Percentiles rank a stretch among this genome's conserved stretches.
Evolutionary conservation across 2,113 vertebrate genomes (phyloP).

Genomic region (Menidia beryllina): DNA sequence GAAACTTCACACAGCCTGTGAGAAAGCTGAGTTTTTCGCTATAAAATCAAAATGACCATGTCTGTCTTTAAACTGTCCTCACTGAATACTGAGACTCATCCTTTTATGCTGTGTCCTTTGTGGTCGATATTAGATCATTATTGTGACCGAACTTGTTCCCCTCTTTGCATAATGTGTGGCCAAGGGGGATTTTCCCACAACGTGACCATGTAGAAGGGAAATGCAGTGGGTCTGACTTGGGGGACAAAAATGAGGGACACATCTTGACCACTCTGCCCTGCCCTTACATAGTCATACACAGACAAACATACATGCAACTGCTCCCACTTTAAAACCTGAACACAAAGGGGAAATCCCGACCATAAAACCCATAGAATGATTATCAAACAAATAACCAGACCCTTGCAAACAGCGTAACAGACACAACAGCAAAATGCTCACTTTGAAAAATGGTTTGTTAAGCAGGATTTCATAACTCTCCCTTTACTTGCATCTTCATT

Average conservation of each 20-base stretch:
- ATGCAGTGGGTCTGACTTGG: constrained; percentile 24
- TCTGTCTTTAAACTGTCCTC: background rate
- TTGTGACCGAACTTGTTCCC: background rate
- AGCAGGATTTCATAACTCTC: constrained; percentile 21
- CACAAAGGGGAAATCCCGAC: constrained; percentile 70
- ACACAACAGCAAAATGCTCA: constrained; percentile 38
- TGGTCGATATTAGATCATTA: background rate
- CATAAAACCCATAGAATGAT: constrained; percentile 57
- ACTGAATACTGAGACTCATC: background rate
- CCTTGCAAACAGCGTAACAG: constrained; percentile 35
- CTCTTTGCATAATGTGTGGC: constrained; percentile 3
- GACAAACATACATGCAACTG: constrained; percentile 11
- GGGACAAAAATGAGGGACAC: constrained; percentile 32
- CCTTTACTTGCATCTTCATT: constrained; percentile 24
- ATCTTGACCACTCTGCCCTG: constrained; percentile 49
- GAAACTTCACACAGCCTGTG: background rate
- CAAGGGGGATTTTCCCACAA: constrained; percentile 63
- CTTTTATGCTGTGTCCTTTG: background rate
- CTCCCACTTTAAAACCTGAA: constrained; percentile 15
- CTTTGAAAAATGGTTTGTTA: constrained; percentile 31
- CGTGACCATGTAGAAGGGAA: constrained; percentile 18
- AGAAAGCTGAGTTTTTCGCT: constrained; percentile 3
- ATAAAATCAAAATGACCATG: background rate
- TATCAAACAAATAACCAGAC: constrained; percentile 65
- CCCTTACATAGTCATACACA: constrained; percentile 14